phyloP scores from a whole-genome alignment of 1,140 invertebrate genomes.

The Patella vulgata region DNA sequence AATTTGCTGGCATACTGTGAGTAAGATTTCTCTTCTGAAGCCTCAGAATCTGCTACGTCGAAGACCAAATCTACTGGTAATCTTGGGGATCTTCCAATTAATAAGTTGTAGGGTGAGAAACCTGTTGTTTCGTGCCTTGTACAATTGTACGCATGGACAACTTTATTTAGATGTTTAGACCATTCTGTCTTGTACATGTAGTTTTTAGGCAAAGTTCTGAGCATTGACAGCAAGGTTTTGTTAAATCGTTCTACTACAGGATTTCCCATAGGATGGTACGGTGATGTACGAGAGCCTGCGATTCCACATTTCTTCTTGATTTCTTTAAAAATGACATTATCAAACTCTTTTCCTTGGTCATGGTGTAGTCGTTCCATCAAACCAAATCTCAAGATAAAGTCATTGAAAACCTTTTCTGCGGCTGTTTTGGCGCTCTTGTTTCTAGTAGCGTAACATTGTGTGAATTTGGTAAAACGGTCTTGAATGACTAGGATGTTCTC shows the following conservation, averaged over 20 bases:
- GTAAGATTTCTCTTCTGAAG: no score
- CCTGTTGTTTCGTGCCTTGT: constrained; percentile 20
- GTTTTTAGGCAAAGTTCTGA: constrained; percentile 11
- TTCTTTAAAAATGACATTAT: constrained; percentile 15
- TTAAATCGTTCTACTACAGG: constrained; percentile 16
- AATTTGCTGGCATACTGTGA: no score
- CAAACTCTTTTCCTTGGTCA: constrained; percentile 23
- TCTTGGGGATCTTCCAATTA: constrained; percentile 28
- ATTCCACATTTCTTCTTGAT: constrained; percentile 15
- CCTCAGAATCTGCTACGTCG: no score
- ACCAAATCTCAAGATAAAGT: constrained; percentile 27
- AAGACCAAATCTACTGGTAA: constrained; percentile 26
- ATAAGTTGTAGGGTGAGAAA: constrained; percentile 13
- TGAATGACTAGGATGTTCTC: constrained; percentile 16
- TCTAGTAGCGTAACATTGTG: constrained; percentile 4
- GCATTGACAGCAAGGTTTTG: constrained; percentile 11
- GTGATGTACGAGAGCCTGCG: constrained; percentile 2
- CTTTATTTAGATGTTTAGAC: constrained; percentile 21
- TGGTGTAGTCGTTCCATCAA: constrained; percentile 13
- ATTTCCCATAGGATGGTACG: constrained; percentile 24
- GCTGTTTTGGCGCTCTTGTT: constrained; percentile 15
- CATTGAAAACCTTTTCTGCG: constrained; percentile 17
- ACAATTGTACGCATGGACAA: constrained; percentile 27
- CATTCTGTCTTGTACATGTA: constrained; percentile 15
- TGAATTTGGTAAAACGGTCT: constrained; percentile 23